Evolutionary conservation across 92 coral and sea anemone species (phyloP), one percentile per base, ranked within the genome.

Genomic region (Phenganax stokvisi): DNA sequence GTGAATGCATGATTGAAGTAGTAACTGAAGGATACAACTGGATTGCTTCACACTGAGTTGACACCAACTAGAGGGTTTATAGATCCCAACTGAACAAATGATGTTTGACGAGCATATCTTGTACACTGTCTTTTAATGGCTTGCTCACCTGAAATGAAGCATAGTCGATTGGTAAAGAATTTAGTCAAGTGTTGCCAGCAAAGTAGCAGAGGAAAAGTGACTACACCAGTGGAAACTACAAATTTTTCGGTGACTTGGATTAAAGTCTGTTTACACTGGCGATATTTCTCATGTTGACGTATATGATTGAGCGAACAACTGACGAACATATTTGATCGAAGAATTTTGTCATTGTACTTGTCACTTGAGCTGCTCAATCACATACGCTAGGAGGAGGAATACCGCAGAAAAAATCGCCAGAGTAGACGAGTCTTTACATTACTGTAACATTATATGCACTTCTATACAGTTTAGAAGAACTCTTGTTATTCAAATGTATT

Each of bases 51-150:
- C 47, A 37, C 47, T 37, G 47, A 37, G 6, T 6, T 37, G 47
- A 37, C 47, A 37, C 6, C 47, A 6, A 37, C 47, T 37, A 5
- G 51, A 51, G 51, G 12, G 54, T 16, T 85, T 72, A 93, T 56
- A 94, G 88, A 84, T 94, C 98, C 98, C 98, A 94, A 89, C 98
- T 94, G 88, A 94, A 94, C 31, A 94, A 83, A 80, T 94, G 98
- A 69, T 94, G 98, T 74, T 94, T 94, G 12, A 94, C 94, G 77
- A 94, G 59, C 98, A 94, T 94, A 84, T 94, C 98, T 57, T 96
- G 97, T 27, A 94, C 98, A 55, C 98, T 96, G 84, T 94, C 98
- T 77, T 94, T 94, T 91, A 94, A 92, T 65, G 98, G 98, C 71
- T 94, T 96, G 81, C 97, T 94, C 56, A 94, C 97, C 98, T 94